Conservation (phyloP, 2,113 vertebrate genomes). For the Eubucco bourcierii region DNA sequence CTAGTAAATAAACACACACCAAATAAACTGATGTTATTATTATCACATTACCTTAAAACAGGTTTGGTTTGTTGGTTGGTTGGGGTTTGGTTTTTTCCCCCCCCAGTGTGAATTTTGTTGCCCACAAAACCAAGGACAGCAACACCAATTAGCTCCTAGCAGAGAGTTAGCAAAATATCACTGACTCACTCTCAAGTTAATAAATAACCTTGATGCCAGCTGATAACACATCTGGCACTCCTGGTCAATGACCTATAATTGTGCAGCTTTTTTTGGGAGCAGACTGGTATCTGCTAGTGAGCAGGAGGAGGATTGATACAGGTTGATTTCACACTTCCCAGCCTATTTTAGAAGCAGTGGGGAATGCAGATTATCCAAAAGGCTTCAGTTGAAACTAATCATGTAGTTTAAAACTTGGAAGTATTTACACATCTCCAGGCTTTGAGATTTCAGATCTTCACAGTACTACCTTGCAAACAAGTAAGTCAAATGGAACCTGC, state of each 20-base stretch:
- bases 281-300: not conserved
- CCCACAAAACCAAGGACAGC: conserved; percentile 16
- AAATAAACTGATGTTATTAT: conserved; percentile 53
- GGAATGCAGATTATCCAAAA: not conserved
- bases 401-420: not conserved
- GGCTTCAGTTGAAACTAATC: not conserved
- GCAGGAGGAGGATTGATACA: not conserved
- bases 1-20: conserved; percentile 48
- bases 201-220: not conserved
- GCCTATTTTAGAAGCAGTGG: not conserved
- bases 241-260: not conserved
- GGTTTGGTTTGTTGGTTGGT: not conserved
- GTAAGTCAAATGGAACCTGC: not conserved
- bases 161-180: not conserved
- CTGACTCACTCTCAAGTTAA: not conserved
- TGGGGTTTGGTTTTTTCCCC: not conserved
- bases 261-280: not conserved
- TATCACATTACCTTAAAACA: conserved; percentile 51
- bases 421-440: not conserved
- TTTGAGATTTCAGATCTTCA: conserved; percentile 8
- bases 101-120: conserved; percentile 36
- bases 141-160: not conserved
- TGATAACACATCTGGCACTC: not conserved
- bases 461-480: not conserved
- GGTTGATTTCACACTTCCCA: not conserved